Evolutionary conservation across 2,797 vertebrate genomes (phyloP).

Genomic region (Schizopygopsis malacanthus): DNA sequence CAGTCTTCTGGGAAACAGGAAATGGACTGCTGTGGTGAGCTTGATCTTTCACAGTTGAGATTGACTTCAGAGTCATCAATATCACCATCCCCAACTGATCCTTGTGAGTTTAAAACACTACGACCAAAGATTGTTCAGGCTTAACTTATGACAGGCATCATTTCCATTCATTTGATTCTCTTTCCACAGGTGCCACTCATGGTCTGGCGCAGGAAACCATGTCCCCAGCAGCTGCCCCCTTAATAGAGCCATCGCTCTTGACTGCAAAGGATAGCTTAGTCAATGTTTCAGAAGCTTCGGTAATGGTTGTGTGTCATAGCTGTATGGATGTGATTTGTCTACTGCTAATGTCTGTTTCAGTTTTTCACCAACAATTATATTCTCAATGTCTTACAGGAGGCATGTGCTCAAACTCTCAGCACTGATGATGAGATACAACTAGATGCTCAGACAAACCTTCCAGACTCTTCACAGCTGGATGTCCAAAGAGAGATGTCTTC

Average conservation of each 20-base stretch:
- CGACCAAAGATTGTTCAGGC: not conserved
- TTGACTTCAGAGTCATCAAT: slow-evolving; percentile 94
- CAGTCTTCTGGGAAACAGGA: slow-evolving; percentile 82
- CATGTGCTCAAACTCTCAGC: slow-evolving; percentile 37
- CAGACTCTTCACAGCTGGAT: slow-evolving; percentile 30
- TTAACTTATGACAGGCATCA: not conserved
- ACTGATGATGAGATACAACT: slow-evolving; percentile 16
- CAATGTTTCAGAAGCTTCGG: slow-evolving; percentile 80
- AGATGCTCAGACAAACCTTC: slow-evolving; percentile 5
- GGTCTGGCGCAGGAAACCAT: slow-evolving; percentile 88
- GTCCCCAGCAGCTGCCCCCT: slow-evolving; percentile 86
- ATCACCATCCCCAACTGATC: slow-evolving; percentile 91
- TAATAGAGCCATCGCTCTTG: slow-evolving; percentile 79
- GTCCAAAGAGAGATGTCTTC: slow-evolving; percentile 35
- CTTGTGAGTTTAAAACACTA: slow-evolving; percentile 80
- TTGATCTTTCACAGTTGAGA: slow-evolving; percentile 96
- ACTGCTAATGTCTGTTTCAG: not conserved
- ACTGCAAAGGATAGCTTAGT: slow-evolving; percentile 84
- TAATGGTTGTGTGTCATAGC: slow-evolving; percentile 70
- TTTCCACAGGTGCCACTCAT: slow-evolving; percentile 85
- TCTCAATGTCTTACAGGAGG: slow-evolving; percentile 49
- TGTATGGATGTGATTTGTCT: not conserved
- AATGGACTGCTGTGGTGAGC: slow-evolving; percentile 90
- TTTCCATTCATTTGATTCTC: not conserved
- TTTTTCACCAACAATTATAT: not conserved